A percentile compares a stretch with the other conserved stretches of the same genome.
phyloP scores from a whole-genome alignment of 2,888 invertebrate species.

The Tipula lateralis region DNA sequence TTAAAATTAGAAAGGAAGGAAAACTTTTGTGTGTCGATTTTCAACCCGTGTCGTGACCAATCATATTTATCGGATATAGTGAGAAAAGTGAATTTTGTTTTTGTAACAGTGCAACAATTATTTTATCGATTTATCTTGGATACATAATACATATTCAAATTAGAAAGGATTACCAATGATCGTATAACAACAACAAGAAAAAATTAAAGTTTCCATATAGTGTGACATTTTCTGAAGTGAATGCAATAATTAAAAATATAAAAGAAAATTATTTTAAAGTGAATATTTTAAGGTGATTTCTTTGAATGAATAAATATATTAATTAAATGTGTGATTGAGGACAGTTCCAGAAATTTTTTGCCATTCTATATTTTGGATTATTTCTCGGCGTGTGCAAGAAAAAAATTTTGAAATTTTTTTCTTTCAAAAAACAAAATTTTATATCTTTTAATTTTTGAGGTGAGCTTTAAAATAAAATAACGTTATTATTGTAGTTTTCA shows the following conservation, averaged over 20 bases:
- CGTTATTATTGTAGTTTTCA: background rate
- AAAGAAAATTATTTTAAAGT: background rate
- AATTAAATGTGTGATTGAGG: background rate
- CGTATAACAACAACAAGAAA: background rate
- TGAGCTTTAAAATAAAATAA: conserved; percentile 26
- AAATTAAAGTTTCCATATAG: background rate
- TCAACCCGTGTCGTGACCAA: background rate
- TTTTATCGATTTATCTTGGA: background rate
- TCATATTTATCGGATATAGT: background rate
- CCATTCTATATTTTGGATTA: background rate
- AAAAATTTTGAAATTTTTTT: background rate
- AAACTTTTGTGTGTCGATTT: conserved; percentile 15
- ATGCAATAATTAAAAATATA: background rate
- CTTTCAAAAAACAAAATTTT: background rate
- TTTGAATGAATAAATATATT: background rate
- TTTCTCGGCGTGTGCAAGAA: background rate
- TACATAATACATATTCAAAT: background rate
- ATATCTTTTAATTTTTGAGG: background rate
- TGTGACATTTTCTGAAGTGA: background rate
- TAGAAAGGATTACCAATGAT: background rate
- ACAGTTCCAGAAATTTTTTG: background rate
- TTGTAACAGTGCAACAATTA: background rate
- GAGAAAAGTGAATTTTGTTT: background rate
- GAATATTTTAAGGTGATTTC: conserved; percentile 13
- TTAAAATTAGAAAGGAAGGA: conserved; percentile 14